Evolutionary conservation across 2,113 vertebrate species (phyloP).

Genomic region (Gulo gulo): DNA sequence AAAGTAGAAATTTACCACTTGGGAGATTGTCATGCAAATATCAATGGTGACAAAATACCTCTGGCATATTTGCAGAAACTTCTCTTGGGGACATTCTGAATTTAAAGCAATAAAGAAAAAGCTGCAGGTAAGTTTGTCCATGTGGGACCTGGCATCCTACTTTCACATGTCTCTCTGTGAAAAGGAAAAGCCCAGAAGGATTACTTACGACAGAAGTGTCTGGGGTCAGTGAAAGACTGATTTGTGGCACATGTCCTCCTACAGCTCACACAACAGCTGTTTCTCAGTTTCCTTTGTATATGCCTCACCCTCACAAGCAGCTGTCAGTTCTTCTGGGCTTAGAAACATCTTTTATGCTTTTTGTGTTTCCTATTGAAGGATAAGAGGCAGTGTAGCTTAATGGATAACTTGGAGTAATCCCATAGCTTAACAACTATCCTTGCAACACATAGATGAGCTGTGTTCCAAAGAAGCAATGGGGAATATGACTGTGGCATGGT

Average conservation of each 20-base stretch:
- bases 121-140: not conserved
- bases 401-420: not conserved
- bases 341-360: not conserved
- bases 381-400: not conserved
- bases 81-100: not conserved
- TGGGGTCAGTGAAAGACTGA: not conserved
- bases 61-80: not conserved
- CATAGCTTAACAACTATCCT: not conserved
- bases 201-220: not conserved
- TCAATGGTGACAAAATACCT: not conserved
- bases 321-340: not conserved
- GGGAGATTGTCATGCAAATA: not conserved
- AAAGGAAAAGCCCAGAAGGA: not conserved
- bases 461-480: not conserved
- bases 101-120: not conserved
- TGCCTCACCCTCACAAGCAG: not conserved
- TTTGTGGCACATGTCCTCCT: accelerated
- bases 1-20: slow-evolving; percentile 4
- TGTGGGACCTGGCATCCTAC: not conserved
- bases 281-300: not conserved
- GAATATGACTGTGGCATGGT: not conserved
- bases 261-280: not conserved
- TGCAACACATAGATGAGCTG: not conserved
- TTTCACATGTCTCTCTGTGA: not conserved
- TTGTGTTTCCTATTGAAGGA: not conserved